Base-by-base conservation (phyloP, 2,797 vertebrate genomes). In the Clarias platycephalus region DNA sequence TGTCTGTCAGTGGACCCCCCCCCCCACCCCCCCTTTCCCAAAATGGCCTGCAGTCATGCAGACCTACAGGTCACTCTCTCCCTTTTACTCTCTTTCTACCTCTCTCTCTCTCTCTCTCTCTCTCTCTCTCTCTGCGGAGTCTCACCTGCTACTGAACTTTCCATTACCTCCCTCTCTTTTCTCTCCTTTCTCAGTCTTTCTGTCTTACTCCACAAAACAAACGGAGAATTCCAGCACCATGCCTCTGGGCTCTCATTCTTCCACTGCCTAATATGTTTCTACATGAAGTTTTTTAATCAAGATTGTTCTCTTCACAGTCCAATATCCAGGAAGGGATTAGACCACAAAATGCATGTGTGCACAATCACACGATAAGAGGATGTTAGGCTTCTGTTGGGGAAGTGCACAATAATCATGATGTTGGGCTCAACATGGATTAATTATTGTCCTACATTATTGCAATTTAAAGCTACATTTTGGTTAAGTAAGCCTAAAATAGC, bases 131-230 rank as follows among this genome's bases (percentile, higher is more conserved):
- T 22, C 62, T n/a, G n/a, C n/a, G n/a, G 88, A 80, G 89, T 90
- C 91, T 92, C 92, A 94, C 93, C 92, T 93, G 91, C 88, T 88
- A 86, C 84, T 95, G 93, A 94, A 95, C 94, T 94, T 92, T 93
- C 90, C 89, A 89, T 90, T 90, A 91, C 90, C 91, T 87, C 76
- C 78, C 81, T 83, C 55, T 64, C 76, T 76, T 89, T 90, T 88
- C 53, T 76, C 75, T 44, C 82, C 74, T 63, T 66, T 60, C 77
- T 83, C 86, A 62, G 80, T 72, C 81, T 85, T 84, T 91, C 87
- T 89, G 60, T 84, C 83, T 78, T 77, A 16, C 70, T 83, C 83
- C 91, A 87, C 91, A 92, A 93, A 93, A 90, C 92, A 93, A 94
- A 93, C 83, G 83, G 87, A 89, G 85, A 91, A 94, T 94, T 95